Conservation (phyloP, 1,140 invertebrate species). For the Platyscapa corneri region DNA sequence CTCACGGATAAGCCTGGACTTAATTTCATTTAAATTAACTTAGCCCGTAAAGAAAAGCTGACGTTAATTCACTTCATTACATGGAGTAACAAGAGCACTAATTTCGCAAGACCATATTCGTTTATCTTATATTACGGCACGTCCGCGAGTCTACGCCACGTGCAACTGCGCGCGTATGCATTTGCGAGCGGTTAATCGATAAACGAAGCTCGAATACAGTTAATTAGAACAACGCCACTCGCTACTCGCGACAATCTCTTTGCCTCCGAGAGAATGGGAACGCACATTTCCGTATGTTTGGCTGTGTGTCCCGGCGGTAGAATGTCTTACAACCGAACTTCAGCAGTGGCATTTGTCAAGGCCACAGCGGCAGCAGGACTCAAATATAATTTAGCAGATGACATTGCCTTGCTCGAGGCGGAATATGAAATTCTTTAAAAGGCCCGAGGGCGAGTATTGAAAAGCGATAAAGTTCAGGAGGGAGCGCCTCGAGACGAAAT, state of each 20-base stretch:
- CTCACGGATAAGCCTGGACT: not conserved
- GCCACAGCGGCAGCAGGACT: not conserved
- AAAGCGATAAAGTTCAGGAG: not conserved
- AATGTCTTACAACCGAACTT: not conserved
- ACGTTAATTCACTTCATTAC: not conserved
- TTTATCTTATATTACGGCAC: not conserved
- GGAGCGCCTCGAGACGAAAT: not conserved
- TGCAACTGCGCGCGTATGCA: no score
- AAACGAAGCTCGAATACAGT: no score
- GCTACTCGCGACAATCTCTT: no score
- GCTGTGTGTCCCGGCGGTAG: not conserved
- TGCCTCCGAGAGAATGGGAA: no score
- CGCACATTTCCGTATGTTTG: no score
- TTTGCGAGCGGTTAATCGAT: no score
- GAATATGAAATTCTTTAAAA: not conserved
- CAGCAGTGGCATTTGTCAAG: not conserved
- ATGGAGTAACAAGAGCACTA: not conserved
- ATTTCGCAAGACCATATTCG: not conserved
- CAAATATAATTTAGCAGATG: not conserved
- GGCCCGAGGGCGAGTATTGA: not conserved
- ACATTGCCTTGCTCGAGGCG: not conserved
- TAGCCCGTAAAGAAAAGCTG: not conserved
- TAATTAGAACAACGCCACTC: no score
- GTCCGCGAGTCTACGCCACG: no score
- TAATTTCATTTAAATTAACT: constrained; percentile 8